Conservation (phyloP, 2,113 vertebrate genomes). For the Melanocharis versteri region DNA sequence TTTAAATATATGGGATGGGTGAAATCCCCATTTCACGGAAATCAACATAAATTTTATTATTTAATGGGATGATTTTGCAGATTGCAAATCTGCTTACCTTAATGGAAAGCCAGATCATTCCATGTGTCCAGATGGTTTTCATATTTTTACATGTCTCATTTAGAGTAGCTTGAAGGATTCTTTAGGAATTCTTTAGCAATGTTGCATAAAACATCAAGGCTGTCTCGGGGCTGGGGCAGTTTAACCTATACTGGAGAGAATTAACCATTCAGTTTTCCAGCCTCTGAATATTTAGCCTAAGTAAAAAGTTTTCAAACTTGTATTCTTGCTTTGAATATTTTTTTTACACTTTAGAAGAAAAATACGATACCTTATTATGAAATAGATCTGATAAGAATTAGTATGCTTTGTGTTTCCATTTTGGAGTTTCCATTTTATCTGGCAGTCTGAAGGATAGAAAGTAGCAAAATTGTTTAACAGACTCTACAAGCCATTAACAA, state of each 20-base stretch:
- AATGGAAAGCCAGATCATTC: neutral
- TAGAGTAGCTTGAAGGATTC: neutral
- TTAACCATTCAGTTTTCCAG: neutral
- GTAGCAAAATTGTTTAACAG: neutral
- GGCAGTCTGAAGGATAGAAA: neutral
- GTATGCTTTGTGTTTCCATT: neutral
- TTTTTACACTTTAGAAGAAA: neutral
- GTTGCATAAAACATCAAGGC: neutral
- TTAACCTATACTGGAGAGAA: neutral
- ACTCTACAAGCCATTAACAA: neutral
- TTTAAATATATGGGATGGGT: neutral
- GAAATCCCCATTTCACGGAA: neutral
- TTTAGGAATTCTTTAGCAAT: neutral
- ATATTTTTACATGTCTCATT: neutral
- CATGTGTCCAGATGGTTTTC: neutral
- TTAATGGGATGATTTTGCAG: neutral
- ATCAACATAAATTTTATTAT: neutral
- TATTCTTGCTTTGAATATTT: neutral
- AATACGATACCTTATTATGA: neutral
- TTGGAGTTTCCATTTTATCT: neutral
- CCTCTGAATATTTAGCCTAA: neutral
- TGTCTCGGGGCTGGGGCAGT: neutral
- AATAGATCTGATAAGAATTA: neutral
- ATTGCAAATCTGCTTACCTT: neutral
- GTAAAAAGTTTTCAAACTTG: neutral